phyloP scores from a whole-genome alignment of 2,797 vertebrate species.

The Pangasius sanitwongsei region DNA sequence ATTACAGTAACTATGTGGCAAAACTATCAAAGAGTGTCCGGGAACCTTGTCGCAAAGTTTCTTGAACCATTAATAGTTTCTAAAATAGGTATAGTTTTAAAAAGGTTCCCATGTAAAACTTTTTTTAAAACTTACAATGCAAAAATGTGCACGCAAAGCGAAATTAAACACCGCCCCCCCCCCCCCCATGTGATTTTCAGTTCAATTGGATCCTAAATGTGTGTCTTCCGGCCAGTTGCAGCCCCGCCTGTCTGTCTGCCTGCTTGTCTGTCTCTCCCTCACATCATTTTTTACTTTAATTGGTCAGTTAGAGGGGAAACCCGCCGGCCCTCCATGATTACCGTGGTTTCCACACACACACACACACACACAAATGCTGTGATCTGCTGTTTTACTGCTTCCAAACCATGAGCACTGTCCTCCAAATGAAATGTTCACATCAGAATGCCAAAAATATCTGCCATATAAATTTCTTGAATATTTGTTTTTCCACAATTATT shows the following conservation, averaged over 20 bases:
- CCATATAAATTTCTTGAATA: not conserved
- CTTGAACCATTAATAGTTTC: too few species aligned
- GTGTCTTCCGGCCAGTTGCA: conserved; percentile 57
- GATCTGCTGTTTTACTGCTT: not conserved
- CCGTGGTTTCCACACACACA: conserved; percentile 56
- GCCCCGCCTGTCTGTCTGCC: conserved; percentile 41
- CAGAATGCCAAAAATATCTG: not conserved
- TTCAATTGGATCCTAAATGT: conserved; percentile 28
- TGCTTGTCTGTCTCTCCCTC: conserved; percentile 50
- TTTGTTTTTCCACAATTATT: not conserved
- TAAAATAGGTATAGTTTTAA: not conserved
- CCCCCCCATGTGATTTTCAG: conserved; percentile 27
- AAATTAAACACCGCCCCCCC: not conserved
- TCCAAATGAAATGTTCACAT: not conserved
- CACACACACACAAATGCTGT: not conserved
- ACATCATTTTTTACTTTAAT: conserved; percentile 80
- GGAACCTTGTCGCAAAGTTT: not conserved
- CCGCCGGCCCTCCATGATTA: conserved; percentile 80
- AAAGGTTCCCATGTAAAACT: not conserved
- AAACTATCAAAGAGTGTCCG: not conserved
- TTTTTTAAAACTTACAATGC: not conserved
- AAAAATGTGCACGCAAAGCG: not conserved
- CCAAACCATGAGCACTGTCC: not conserved
- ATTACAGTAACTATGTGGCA: not conserved
- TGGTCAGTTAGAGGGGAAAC: conserved; percentile 79